Conservation (phyloP, 92 coral and sea anemone genomes). For the Parazoanthus darwini region DNA sequence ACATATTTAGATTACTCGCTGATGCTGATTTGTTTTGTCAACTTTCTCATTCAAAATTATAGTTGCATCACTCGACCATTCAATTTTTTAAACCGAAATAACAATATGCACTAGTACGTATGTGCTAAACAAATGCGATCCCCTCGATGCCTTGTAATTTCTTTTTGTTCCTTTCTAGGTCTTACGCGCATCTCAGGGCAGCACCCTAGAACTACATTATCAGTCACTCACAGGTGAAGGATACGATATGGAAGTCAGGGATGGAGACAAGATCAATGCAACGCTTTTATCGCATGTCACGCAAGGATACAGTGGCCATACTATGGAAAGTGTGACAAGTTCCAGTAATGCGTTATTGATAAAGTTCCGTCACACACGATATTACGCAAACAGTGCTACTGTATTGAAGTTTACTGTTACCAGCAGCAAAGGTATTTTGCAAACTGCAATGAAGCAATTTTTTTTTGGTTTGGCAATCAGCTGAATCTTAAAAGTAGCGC, state of each 20-base stretch:
- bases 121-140: too few relatives aligned
- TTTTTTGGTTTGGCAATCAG: neutral
- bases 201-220: constrained; percentile 20
- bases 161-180: neutral
- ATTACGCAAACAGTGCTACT: neutral
- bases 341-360: constrained; percentile 51
- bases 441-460: neutral
- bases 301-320: constrained; percentile 43
- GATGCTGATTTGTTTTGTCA: too few relatives aligned
- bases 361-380: constrained; percentile 40
- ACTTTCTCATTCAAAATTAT: too few relatives aligned
- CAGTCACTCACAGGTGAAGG: constrained; percentile 18
- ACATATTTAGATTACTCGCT: too few relatives aligned
- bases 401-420: constrained; percentile 41
- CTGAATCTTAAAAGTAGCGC: neutral
- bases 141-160: too few relatives aligned
- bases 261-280: constrained; percentile 50
- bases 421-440: constrained; percentile 44
- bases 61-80: too few relatives aligned
- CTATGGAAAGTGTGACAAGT: constrained; percentile 43
- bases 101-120: too few relatives aligned
- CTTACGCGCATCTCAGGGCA: constrained; percentile 6
- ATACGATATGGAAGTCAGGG: constrained; percentile 37
- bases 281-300: constrained; percentile 44
- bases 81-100: too few relatives aligned